Evolutionary conservation across 2,797 vertebrate genomes (phyloP), one percentile per base, ranked within the genome.

Genomic region (Rhincodon typus): DNA sequence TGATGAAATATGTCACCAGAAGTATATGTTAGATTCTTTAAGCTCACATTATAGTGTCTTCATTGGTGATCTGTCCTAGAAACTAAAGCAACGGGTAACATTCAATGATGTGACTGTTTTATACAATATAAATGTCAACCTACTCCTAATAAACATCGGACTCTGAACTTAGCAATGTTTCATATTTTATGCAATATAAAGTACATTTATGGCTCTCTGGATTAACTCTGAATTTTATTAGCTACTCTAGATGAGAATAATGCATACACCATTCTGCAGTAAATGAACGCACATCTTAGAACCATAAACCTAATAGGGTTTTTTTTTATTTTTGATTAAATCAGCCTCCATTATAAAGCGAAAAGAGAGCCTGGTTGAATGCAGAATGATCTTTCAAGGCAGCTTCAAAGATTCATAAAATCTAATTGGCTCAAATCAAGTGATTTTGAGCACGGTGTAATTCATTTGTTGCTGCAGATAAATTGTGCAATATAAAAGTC

Each of bases 191-290:
- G 70, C 7, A 46, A 95, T 30, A 34, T 19, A 77, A 53, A 77
- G 70, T 95, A 17, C 70, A 95, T 77, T 95, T 57, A 95, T 34
- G 46, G 70, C 46, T 95, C 70, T 50, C 94, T 74, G 69, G 70
- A 57, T 53, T 95, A 27, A 95, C 70, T 94, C 66, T 95, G 94
- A 95, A 57, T 30, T 74, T 74, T 77, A 77, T 95, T 74, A 77
- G 30, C 70, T 25, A 42, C 38, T 93, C 57, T 91, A 21, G 21
- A 93, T 21, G 67, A 57, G 94, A 77, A 34, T 72, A 53, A 53
- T 77, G 53, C 6, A 5, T 57, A 23, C 46, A 23, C 15, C 30
- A 50, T 50, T 95, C 46, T 77, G 50, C 42, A 95, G 27, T 57
- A 57, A 95, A 77, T 53, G 70, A 30, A 25, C 69, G 50, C 70